These are phyloP conservation scores for Menidia menidia DNA, from an alignment of 2,797 vertebrate species.

Conservation along the genomic window DNA sequence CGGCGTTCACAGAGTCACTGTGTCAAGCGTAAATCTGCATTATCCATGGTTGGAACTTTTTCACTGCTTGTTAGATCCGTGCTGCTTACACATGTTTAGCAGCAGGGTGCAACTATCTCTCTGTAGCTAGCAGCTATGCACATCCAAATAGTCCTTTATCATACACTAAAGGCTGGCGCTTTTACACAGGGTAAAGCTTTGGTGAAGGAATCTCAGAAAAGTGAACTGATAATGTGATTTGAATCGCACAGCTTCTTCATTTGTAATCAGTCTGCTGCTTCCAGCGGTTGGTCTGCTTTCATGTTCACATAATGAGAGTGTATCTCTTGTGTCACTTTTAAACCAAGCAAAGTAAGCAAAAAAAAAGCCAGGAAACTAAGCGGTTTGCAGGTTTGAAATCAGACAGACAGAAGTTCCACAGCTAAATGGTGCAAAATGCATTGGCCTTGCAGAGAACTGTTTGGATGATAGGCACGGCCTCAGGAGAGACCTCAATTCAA, in stretches of 20 bases:
- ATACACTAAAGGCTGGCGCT: neutral
- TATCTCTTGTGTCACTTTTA: neutral
- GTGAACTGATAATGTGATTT: constrained; percentile 8
- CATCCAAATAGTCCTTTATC: neutral
- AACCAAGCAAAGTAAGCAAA: neutral
- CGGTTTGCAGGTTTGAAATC: constrained; percentile 23
- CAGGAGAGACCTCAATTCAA: constrained; percentile 72
- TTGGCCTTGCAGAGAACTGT: constrained; percentile 29
- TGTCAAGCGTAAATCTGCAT: constrained; percentile 15
- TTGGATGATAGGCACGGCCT: constrained; percentile 72
- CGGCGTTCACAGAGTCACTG: constrained; percentile 14
- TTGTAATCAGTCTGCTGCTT: neutral
- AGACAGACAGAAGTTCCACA: constrained; percentile 1
- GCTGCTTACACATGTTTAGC: neutral
- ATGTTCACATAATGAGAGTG: neutral
- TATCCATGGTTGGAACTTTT: neutral
- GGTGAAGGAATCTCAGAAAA: neutral
- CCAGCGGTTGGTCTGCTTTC: neutral
- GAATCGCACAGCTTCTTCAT: neutral
- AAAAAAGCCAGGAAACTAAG: neutral
- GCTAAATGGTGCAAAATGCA: constrained; percentile 22
- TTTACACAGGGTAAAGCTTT: neutral
- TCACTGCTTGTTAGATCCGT: neutral
- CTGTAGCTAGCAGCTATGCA: neutral
- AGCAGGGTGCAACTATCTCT: constrained; percentile 1